Base-by-base conservation (phyloP, 2,888 invertebrate species). In the Malthinus flaveolus region DNA sequence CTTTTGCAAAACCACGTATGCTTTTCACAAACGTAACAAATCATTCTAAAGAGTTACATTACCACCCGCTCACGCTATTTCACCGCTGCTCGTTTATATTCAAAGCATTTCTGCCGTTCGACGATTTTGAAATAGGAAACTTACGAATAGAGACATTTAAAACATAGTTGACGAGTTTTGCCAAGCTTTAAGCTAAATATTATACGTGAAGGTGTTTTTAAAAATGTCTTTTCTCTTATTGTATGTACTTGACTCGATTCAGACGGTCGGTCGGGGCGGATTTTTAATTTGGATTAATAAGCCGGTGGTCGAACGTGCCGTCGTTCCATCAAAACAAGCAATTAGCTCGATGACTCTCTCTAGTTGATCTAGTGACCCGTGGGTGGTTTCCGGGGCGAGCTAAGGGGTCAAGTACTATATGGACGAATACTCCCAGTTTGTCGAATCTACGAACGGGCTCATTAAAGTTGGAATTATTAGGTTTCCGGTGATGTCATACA, bases 11-110 rank as follows among this genome's bases (percentile, higher is more conserved):
- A 61, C 59, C 63, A 64, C 62, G 63, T 64, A 63, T 62, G 62
- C 63, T 65, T 65, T 62, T 57, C 62, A 62, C 62, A 64, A 68
- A 69, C 65, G 66, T 62, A 67, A 68, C 71, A 70, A 71, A 70
- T 71, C 70, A 71, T 71, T 68, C 66, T 70, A 67, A 71, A 71
- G 68, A 68, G 69, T 71, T 70, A 68, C 71, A 71, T 71, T 71
- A 71, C 69, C 59, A 59, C 65, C 65, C 63, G 65, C 68, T 69
- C 66, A 66, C 67, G 65, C 62, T 39, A 44, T 51, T 60, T 42
- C 42, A 49, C 36, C 60, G 61, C 32, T 53, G 56, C 61, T 64
- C 60, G 62, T 69, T 69, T 68, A 64, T 69, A 68, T 69, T 69
- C 69, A 69, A 68, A 67, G 65, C 66, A 56, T 59, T 61, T 47